phyloP scores from a whole-genome alignment of 2,888 invertebrate species.

The Imbricaverruca yamaguchii region DNA sequence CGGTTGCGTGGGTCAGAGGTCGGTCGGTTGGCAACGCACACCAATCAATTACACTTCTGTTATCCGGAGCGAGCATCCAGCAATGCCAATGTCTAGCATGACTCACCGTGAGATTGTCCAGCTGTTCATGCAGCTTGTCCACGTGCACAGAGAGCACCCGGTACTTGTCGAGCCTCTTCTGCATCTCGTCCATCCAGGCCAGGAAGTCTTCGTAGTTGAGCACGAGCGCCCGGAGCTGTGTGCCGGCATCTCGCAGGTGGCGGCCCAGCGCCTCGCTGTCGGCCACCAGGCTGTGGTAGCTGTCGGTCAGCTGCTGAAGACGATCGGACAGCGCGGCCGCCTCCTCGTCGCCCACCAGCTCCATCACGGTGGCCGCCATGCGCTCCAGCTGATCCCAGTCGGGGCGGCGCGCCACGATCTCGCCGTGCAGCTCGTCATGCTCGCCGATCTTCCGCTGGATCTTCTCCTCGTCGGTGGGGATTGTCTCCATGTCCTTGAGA shows the following conservation, averaged over 20 bases:
- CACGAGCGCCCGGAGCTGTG: conserved; percentile 80
- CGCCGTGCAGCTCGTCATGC: conserved; percentile 74
- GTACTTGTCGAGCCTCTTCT: conserved; percentile 67
- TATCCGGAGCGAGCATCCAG: too few relatives aligned
- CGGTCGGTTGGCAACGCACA: too few relatives aligned
- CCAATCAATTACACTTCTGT: too few relatives aligned
- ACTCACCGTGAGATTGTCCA: conserved; percentile 76
- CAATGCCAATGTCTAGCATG: too few relatives aligned
- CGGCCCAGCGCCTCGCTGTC: conserved; percentile 73
- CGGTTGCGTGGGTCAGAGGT: too few relatives aligned
- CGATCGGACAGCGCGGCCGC: conserved; percentile 74
- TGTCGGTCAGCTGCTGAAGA: conserved; percentile 74
- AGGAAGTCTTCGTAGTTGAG: conserved; percentile 85
- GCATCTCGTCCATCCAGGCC: conserved; percentile 90
- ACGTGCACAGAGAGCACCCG: conserved; percentile 80
- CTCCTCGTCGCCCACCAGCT: conserved; percentile 84
- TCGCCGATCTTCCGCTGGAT: conserved; percentile 82
- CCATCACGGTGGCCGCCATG: conserved; percentile 79
- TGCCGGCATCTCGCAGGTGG: conserved; percentile 71
- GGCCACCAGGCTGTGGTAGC: conserved; percentile 71
- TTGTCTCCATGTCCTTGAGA: conserved; percentile 77
- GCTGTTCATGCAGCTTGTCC: conserved; percentile 82
- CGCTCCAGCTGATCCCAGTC: conserved; percentile 84
- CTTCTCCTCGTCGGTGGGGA: conserved; percentile 91
- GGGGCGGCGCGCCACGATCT: conserved; percentile 75